A percentile compares a stretch with the other conserved stretches of the same genome.
Conservation (phyloP, 2,888 invertebrate genomes). For the Darwinula stevensoni region DNA sequence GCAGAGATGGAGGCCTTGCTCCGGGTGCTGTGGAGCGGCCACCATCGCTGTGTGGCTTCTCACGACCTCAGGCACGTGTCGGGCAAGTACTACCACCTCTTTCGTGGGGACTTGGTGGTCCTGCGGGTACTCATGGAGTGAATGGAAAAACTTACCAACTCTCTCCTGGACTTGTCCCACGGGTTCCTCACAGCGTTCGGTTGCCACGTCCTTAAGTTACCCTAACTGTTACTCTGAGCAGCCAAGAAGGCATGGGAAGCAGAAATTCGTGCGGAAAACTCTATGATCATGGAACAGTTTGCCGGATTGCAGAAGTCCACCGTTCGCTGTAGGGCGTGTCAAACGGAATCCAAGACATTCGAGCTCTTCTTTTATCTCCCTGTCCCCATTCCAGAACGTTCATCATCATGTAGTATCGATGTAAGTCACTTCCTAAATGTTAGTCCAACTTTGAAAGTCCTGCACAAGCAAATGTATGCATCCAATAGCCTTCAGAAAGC, state of each 20-base stretch:
- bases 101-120: too few species aligned
- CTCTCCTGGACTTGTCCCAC: too few species aligned
- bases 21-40: conserved; percentile 47
- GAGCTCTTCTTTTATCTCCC: conserved; percentile 63
- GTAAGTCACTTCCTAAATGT: too few species aligned
- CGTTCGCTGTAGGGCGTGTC: conserved; percentile 39
- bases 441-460: too few species aligned
- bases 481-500: too few species aligned
- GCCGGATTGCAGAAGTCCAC: conserved; percentile 61
- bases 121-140: too few species aligned
- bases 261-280: conserved; percentile 35
- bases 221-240: too few species aligned
- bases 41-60: conserved; percentile 45
- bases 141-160: too few species aligned
- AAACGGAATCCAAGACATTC: conserved; percentile 44
- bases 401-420: too few species aligned
- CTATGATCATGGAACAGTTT: conserved; percentile 42
- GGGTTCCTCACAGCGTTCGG: too few species aligned
- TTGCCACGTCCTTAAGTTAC: too few species aligned
- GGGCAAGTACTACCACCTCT: conserved; percentile 39
- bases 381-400: conserved; percentile 48
- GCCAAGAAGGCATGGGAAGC: conserved; percentile 34
- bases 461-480: too few species aligned
- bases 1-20: conserved; percentile 56
- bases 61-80: conserved; percentile 42